Evolutionary conservation across 2,797 vertebrate genomes (phyloP).

Genomic region (Channallabes apus): DNA sequence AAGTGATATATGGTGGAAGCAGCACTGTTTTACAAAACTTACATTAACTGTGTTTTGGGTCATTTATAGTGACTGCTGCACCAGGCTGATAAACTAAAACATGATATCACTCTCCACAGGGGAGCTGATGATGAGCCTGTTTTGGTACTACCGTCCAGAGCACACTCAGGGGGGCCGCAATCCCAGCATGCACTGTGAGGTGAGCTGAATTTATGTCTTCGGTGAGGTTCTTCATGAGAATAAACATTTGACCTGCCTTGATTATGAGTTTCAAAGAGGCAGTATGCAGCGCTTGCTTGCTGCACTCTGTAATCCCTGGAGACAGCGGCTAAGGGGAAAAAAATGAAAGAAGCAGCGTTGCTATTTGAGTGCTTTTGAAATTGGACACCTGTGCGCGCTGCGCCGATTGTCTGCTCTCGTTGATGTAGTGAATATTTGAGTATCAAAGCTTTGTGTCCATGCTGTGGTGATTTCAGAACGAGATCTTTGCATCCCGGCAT

Average conservation of each 20-base stretch:
- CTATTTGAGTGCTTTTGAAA: constrained; percentile 41
- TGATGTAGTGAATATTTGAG: constrained; percentile 27
- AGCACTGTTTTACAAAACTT: not conserved
- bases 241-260: constrained; percentile 57
- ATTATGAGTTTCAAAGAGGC: constrained; percentile 51
- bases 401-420: constrained; percentile 5
- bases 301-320: constrained; percentile 60
- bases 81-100: constrained; percentile 26
- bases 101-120: constrained; percentile 70
- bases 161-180: constrained; percentile 96
- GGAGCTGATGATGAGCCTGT: constrained; percentile 99
- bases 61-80: constrained; percentile 8
- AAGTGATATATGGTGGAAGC: not conserved
- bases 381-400: constrained; percentile 30
- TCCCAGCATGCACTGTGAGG: constrained; percentile 92
- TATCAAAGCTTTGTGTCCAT: constrained; percentile 36
- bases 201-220: constrained; percentile 67
- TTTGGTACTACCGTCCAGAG: constrained; percentile 99
- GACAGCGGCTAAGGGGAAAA: constrained; percentile 15
- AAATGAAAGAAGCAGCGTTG: constrained; percentile 19
- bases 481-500: constrained; percentile 97
- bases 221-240: constrained; percentile 30
- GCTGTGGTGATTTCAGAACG: constrained; percentile 78
- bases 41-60: not conserved
- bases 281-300: constrained; percentile 52